Percentiles rank a stretch among this genome's conserved stretches.
Evolutionary conservation across 2,888 invertebrate genomes (phyloP).

Genomic region (Drosophila birchii): DNA sequence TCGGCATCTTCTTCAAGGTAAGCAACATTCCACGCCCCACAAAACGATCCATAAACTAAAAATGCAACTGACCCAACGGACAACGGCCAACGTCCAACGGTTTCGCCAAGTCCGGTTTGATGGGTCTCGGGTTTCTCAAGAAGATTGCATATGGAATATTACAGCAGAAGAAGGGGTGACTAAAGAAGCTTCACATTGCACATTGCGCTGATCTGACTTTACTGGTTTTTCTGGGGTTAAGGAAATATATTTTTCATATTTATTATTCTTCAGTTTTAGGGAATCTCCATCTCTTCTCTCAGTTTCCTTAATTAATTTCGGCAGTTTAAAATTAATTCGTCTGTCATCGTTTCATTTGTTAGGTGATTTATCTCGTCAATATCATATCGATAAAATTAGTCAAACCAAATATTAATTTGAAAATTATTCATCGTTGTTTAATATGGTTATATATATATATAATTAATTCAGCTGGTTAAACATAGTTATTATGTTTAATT

Average conservation of each 20-base stretch:
- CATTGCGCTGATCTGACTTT: slow-evolving; percentile 3
- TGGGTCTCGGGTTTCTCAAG: slow-evolving; percentile 37
- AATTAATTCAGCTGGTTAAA: neutral
- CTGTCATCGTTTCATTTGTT: slow-evolving; percentile 13
- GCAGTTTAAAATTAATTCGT: neutral
- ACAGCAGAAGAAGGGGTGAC: slow-evolving; percentile 10
- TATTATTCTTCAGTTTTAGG: neutral
- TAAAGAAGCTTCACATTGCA: slow-evolving; percentile 11
- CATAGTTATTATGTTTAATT: neutral
- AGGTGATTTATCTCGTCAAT: slow-evolving; percentile 4
- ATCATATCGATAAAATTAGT: slow-evolving; percentile 3
- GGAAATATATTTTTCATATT: neutral
- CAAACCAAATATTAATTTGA: neutral
- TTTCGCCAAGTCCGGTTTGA: slow-evolving; percentile 49
- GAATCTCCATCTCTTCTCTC: too few species aligned
- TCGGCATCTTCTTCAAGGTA: slow-evolving; percentile 98
- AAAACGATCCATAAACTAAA: slow-evolving; percentile 40
- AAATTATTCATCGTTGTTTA: slow-evolving; percentile 1
- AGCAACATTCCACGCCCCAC: slow-evolving; percentile 80
- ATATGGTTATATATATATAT: neutral
- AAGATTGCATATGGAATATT: slow-evolving; percentile 52
- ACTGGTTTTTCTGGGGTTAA: slow-evolving; percentile 8
- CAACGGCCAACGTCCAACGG: slow-evolving; percentile 38
- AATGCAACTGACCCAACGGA: slow-evolving; percentile 49
- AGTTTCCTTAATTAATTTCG: neutral